Conservation (phyloP, 1,140 invertebrate genomes). For the Aphidius gifuensis region DNA sequence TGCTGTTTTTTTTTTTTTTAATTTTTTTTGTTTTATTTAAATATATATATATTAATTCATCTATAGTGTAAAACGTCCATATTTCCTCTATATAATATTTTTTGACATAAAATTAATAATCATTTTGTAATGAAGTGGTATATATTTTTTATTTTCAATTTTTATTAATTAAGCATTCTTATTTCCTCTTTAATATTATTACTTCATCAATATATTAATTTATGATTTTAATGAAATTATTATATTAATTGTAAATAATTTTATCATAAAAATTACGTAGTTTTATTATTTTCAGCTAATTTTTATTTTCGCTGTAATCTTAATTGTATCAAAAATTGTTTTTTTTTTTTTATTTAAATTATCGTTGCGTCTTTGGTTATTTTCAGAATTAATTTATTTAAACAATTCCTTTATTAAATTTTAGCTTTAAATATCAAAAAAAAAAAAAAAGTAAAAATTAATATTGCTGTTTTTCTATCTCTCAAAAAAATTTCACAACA, state of each 20-base stretch:
- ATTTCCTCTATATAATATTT: slow-evolving; percentile 11
- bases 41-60: slow-evolving; percentile 9
- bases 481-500: neutral
- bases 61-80: slow-evolving; percentile 27
- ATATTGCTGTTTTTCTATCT: neutral
- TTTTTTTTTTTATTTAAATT: slow-evolving; percentile 1
- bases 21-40: slow-evolving; percentile 5
- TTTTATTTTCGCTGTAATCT: neutral
- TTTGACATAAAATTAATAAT: slow-evolving; percentile 14
- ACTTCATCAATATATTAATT: neutral
- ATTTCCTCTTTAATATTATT: neutral
- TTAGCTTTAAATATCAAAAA: slow-evolving; percentile 1
- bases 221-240: neutral
- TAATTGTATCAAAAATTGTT: slow-evolving; percentile 11
- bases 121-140: neutral
- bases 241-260: no score
- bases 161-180: neutral
- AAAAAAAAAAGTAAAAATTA: neutral
- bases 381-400: slow-evolving; percentile 1
- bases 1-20: slow-evolving; percentile 1
- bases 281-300: neutral
- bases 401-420: slow-evolving; percentile 3
- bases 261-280: neutral
- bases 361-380: neutral
- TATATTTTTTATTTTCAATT: neutral